Conservation (phyloP, 2,888 invertebrate genomes). For the Drosophila meridionalis region DNA sequence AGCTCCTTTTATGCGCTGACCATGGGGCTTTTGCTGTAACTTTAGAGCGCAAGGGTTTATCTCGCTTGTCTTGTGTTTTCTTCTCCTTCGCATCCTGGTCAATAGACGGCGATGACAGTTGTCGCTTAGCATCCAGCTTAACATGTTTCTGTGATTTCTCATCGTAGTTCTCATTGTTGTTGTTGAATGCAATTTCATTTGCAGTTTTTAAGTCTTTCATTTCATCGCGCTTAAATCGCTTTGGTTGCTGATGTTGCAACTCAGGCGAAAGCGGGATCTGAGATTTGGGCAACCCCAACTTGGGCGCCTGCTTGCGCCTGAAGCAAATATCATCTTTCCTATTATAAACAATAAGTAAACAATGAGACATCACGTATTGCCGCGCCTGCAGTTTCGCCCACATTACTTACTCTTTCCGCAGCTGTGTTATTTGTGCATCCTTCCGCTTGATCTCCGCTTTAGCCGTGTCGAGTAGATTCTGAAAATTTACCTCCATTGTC, state of each 20-base stretch:
- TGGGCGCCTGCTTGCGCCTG: constrained; percentile 61
- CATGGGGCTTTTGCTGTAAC: constrained; percentile 1
- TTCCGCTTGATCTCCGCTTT: constrained; percentile 82
- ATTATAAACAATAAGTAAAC: constrained; percentile 1
- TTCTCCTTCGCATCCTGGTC: background rate
- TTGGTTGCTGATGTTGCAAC: constrained; percentile 1
- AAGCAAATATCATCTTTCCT: constrained; percentile 83
- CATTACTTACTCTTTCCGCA: constrained; percentile 81
- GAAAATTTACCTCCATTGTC: constrained; percentile 78
- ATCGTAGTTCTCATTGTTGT: constrained; percentile 3
- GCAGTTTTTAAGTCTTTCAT: background rate
- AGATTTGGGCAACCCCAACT: constrained; percentile 1
- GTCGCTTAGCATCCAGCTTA: background rate
- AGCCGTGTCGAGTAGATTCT: constrained; percentile 82
- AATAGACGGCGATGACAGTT: background rate
- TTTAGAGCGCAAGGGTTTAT: background rate
- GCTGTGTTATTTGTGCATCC: constrained; percentile 72
- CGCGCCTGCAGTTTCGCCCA: no score
- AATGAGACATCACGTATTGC: background rate
- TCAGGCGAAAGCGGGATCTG: background rate
- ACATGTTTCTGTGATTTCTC: background rate
- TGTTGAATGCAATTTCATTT: background rate
- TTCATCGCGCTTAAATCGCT: constrained; percentile 15
- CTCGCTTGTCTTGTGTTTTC: constrained; percentile 12
- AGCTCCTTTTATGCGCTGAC: constrained; percentile 7